phyloP scores from a whole-genome alignment of 2,113 vertebrate genomes.

The Monopterus albus region DNA sequence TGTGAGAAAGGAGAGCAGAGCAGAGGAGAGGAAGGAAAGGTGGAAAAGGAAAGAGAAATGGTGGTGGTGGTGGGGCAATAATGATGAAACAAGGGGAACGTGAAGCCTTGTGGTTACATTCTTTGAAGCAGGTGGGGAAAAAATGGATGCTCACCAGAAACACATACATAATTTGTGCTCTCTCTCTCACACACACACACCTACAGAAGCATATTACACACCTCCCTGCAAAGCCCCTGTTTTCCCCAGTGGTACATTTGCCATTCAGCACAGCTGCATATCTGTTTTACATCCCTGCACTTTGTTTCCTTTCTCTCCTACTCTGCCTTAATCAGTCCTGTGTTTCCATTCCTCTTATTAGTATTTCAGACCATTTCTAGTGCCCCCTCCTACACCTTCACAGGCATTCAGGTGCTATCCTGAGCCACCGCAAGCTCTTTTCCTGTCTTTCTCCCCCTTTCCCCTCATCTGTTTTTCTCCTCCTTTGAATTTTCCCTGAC shows the following conservation, averaged over 20 bases:
- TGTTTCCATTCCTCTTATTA: constrained; percentile 8
- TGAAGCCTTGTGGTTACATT: constrained; percentile 80
- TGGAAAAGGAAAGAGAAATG: constrained; percentile 18
- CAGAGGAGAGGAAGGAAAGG: constrained; percentile 18
- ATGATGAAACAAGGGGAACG: constrained; percentile 71
- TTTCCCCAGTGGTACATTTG: constrained; percentile 37
- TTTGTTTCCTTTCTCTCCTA: constrained; percentile 41
- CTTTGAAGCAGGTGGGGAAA: constrained; percentile 73
- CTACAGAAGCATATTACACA: constrained; percentile 42
- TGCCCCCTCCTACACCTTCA: constrained; percentile 2
- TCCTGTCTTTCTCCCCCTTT: constrained; percentile 4
- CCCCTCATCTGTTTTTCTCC: background rate
- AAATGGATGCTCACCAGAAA: constrained; percentile 59
- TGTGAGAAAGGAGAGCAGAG: constrained; percentile 4
- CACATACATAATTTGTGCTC: constrained; percentile 54
- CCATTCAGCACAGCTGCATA: constrained; percentile 54
- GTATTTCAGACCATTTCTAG: constrained; percentile 29
- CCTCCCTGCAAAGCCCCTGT: constrained; percentile 36
- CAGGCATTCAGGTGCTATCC: constrained; percentile 44
- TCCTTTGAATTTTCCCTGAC: constrained; percentile 1
- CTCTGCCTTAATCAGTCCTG: constrained; percentile 11
- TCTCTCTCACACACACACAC: constrained; percentile 16
- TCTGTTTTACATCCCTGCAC: constrained; percentile 24
- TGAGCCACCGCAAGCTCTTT: constrained; percentile 42
- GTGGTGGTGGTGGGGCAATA: constrained; percentile 39